Base-by-base conservation (phyloP, 2,797 vertebrate species). In the Periparus ater region DNA sequence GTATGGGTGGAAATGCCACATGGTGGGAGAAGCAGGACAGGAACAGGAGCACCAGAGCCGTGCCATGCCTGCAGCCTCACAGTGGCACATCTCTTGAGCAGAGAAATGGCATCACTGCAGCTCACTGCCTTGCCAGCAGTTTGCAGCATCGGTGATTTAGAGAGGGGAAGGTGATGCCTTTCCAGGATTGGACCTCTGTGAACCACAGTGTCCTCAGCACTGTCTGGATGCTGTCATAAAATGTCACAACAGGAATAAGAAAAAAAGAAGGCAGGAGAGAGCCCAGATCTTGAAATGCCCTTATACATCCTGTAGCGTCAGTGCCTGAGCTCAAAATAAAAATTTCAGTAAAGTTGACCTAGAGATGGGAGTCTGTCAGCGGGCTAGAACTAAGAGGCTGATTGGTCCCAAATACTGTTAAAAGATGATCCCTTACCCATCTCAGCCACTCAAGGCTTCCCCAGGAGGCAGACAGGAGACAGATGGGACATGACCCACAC, bases 401-500 rank as follows among this genome's bases (percentile, higher is more conserved):
- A 10, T 47, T 74, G 25, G 17, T 61, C 38, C 36, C 42, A 65
- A 45, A 74, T 14, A 23, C 5, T 74, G 44, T 23, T 48, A 12
- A 81, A 61, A 38, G 11, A 36, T 57, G 29, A 30, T 6, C 3
- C 8, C 20, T 54, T 63, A 63, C 29, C 29, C 40, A 60, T 29
- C 22, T 57, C 11, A 57, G n/a, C 17, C 3, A 1, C 29, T 29
- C 57, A 20, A 65, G 58, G 9, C 23, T 73, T 85, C 26, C 29
- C 32, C 23, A 53, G 57, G 26, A 50, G 19, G 38, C 22, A 84
- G 17, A 30, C 22, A 32, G 23, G 51, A 71, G 53, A 15, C 22
- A 44, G 12, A 6, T 0, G 0, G 54, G 29, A 63, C 20, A 34
- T 76, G 67, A 75, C 36, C 11, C 0, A 0, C 11, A 10, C 10